Evolutionary conservation across 2,797 vertebrate genomes (phyloP).

Genomic region (Mionectes olivaceus): DNA sequence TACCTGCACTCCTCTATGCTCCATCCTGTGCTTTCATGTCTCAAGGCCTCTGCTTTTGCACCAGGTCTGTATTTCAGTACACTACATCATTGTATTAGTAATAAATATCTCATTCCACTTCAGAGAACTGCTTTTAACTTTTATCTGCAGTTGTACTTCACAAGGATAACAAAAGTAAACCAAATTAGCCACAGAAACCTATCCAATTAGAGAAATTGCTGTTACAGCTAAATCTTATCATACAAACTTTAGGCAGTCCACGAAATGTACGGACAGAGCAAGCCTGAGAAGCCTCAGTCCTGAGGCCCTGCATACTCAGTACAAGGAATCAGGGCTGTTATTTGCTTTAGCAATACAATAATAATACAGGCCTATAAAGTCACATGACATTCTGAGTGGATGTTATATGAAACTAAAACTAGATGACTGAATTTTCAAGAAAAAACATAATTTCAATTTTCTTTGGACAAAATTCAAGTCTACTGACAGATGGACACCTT

Average conservation of each 20-base stretch:
- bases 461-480: background rate
- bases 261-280: background rate
- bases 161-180: background rate
- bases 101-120: background rate
- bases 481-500: background rate
- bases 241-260: background rate
- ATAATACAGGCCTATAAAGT: background rate
- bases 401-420: accelerated
- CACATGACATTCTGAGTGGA: background rate
- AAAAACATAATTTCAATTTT: background rate
- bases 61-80: background rate
- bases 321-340: background rate
- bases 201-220: background rate
- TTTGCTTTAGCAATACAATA: background rate
- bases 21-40: background rate
- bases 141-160: background rate
- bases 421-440: background rate
- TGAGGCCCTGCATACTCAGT: background rate
- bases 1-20: background rate
- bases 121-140: background rate
- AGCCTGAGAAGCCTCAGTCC: background rate
- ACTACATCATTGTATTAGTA: background rate
- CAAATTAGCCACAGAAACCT: background rate
- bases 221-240: background rate
- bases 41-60: background rate